Evolutionary conservation across 2,113 vertebrate genomes (phyloP).

Genomic region (Upupa epops): DNA sequence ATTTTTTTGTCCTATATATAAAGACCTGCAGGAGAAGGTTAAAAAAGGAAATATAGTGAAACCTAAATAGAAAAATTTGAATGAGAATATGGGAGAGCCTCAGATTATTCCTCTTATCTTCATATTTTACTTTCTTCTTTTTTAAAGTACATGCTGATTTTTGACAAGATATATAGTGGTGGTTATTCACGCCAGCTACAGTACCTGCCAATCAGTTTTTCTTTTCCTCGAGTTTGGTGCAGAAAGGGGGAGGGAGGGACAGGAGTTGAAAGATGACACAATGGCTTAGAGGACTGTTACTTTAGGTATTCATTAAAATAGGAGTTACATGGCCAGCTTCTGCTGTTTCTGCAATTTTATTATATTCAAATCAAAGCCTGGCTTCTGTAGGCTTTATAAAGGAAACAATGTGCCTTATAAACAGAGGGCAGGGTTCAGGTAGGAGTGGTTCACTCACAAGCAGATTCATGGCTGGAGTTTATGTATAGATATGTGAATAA

Average conservation of each 20-base stretch:
- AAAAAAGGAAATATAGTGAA: slow-evolving; percentile 75
- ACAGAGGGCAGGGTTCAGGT: slow-evolving; percentile 36
- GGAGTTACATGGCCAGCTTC: slow-evolving; percentile 41
- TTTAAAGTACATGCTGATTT: slow-evolving; percentile 70
- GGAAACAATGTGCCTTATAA: slow-evolving; percentile 50
- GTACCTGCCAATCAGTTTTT: slow-evolving; percentile 68
- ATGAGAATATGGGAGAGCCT: slow-evolving; percentile 62
- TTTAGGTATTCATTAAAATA: slow-evolving; percentile 68
- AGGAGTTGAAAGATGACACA: slow-evolving; percentile 39
- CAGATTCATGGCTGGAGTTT: slow-evolving; percentile 14
- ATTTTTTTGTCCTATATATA: slow-evolving; percentile 72
- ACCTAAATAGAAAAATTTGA: slow-evolving; percentile 76
- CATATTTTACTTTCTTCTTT: slow-evolving; percentile 71
- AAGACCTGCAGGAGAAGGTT: slow-evolving; percentile 75
- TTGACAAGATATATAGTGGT: slow-evolving; percentile 72
- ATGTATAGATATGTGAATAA: slow-evolving; percentile 2
- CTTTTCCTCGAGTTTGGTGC: slow-evolving; percentile 65
- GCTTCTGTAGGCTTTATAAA: slow-evolving; percentile 25
- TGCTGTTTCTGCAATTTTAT: slow-evolving; percentile 61
- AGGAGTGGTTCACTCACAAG: slow-evolving; percentile 36
- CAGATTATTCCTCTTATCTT: slow-evolving; percentile 70
- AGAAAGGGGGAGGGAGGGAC: slow-evolving; percentile 46
- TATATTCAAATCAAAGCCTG: slow-evolving; percentile 40
- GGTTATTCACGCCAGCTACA: slow-evolving; percentile 59
- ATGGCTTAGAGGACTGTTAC: slow-evolving; percentile 16